Percentiles rank a stretch among this genome's conserved stretches.
phyloP scores from a whole-genome alignment of 2,113 vertebrate species.

The Apaloderma vittatum region DNA sequence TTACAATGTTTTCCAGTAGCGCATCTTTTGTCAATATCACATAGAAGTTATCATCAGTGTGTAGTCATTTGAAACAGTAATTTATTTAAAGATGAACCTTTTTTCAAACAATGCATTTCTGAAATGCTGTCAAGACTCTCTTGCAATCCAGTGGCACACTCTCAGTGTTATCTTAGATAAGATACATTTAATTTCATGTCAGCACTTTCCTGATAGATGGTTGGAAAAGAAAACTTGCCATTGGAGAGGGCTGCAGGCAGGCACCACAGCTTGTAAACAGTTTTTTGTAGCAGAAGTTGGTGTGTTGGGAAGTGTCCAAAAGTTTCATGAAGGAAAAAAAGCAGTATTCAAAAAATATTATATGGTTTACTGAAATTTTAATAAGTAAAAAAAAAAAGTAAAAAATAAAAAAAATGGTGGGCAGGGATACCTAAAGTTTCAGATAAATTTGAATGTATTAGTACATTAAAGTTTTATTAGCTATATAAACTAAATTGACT shows the following conservation, averaged over 20 bases:
- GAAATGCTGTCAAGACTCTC: not conserved
- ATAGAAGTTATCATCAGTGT: not conserved
- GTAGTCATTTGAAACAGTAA: not conserved
- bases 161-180: not conserved
- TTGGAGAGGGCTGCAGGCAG: not conserved
- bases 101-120: not conserved
- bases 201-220: not conserved
- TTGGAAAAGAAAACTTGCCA: not conserved
- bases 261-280: fast-evolving
- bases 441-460: not conserved
- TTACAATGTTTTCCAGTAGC: not conserved
- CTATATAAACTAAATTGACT: not conserved
- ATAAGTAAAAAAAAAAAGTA: not conserved
- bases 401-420: not conserved
- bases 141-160: not conserved
- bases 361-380: not conserved
- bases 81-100: not conserved
- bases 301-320: not conserved
- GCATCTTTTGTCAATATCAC: not conserved
- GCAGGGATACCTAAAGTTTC: not conserved
- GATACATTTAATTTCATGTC: not conserved
- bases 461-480: not conserved
- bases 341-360: not conserved
- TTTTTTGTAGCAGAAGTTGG: not conserved
- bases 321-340: not conserved